These are phyloP conservation scores for Petrocephalus microphthalmus DNA, from an alignment of 2,113 vertebrate species.

Conservation along the genomic window DNA sequence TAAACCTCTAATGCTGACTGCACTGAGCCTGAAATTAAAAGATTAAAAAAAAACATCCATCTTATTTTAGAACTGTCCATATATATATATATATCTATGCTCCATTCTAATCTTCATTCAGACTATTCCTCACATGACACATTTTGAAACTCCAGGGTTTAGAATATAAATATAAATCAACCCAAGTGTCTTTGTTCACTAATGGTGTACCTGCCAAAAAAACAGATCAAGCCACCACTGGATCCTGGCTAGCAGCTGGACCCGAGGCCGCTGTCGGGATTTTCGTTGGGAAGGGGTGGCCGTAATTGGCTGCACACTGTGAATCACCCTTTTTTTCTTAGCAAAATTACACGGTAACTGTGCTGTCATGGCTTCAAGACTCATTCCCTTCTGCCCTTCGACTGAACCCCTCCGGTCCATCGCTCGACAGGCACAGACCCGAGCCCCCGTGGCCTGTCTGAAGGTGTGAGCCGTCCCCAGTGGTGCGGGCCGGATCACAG, in stretches of 20 bases:
- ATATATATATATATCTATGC: not conserved
- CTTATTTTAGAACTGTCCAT: not conserved
- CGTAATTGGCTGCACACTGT: not conserved
- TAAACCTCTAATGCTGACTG: not conserved
- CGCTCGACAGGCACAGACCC: not conserved
- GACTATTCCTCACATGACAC: not conserved
- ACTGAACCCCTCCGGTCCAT: not conserved
- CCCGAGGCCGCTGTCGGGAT: not conserved
- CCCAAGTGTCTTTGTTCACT: not conserved
- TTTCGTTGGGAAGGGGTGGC: not conserved
- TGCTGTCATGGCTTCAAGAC: no score
- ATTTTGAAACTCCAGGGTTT: not conserved
- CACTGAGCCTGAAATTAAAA: not conserved
- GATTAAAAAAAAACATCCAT: not conserved
- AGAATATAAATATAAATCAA: conserved; percentile 3
- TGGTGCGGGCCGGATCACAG: not conserved
- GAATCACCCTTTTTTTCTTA: not conserved
- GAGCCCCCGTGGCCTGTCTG: not conserved
- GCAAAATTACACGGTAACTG: not conserved
- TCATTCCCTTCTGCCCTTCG: not conserved
- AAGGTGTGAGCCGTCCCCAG: not conserved
- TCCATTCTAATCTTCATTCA: not conserved
- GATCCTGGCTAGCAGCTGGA: not conserved
- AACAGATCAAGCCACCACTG: not conserved
- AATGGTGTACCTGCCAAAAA: not conserved